Conservation (phyloP, 1,140 invertebrate species). For the Atta texana region DNA sequence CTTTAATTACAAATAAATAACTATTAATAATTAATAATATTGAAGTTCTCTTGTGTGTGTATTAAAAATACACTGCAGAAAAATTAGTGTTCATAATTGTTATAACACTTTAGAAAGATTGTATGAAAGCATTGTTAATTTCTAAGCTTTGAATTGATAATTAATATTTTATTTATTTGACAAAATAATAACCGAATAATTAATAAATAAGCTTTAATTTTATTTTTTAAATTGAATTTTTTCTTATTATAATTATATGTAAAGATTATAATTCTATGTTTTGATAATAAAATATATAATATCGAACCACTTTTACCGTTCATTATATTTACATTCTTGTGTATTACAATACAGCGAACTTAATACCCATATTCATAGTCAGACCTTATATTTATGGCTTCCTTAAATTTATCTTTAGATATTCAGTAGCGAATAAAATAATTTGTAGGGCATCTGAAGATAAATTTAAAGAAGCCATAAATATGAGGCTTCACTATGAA, state of each 20-base stretch:
- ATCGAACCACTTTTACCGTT: background rate
- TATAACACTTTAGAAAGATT: background rate
- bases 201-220: background rate
- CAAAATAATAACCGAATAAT: background rate
- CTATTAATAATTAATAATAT: background rate
- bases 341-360: background rate
- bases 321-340: background rate
- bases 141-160: slow-evolving; percentile 10
- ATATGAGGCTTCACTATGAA: no score
- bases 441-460: no score
- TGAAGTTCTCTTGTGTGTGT: background rate
- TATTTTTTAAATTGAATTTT: background rate
- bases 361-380: background rate
- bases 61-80: background rate
- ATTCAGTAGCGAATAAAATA: no score
- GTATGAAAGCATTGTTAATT: background rate
- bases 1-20: background rate
- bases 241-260: background rate
- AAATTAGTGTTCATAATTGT: background rate
- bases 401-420: no score
- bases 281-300: background rate
- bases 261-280: background rate
- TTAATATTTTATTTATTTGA: background rate
- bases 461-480: no score
- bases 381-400: no score